Evolutionary conservation across 2,888 invertebrate species (phyloP).

Genomic region (Callimorpha dominula): DNA sequence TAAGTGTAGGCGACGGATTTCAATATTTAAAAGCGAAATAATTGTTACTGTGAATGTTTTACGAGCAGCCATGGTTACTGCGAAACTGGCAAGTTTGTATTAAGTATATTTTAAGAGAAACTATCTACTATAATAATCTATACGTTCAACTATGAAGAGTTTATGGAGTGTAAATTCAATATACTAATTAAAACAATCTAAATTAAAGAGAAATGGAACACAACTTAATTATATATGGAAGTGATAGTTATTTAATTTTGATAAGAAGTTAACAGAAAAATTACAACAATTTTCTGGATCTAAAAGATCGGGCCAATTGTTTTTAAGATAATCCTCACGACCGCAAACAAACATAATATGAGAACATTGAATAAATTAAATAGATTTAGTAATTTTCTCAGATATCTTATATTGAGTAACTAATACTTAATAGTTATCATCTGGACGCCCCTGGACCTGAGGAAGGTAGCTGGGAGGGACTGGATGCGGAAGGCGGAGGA

Average conservation of each 20-base stretch:
- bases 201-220: too few species aligned
- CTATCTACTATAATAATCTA: background rate
- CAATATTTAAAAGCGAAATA: background rate
- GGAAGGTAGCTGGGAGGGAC: too few species aligned
- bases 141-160: too few species aligned
- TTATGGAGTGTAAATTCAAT: too few species aligned
- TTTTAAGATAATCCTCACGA: background rate
- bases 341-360: background rate
- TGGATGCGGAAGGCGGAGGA: too few species aligned
- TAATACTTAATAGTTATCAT: background rate
- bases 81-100: background rate
- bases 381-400: background rate
- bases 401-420: background rate
- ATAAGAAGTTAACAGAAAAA: too few species aligned
- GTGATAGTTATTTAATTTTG: too few species aligned
- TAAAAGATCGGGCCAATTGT: too few species aligned
- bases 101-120: background rate
- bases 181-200: too few species aligned
- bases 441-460: too few species aligned
- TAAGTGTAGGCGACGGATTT: background rate
- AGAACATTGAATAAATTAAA: background rate
- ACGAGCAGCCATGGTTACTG: background rate
- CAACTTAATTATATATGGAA: too few species aligned
- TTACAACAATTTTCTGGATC: too few species aligned
- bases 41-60: background rate